phyloP scores from a whole-genome alignment of 2,113 vertebrate genomes.

The Oophaga pumilio region DNA sequence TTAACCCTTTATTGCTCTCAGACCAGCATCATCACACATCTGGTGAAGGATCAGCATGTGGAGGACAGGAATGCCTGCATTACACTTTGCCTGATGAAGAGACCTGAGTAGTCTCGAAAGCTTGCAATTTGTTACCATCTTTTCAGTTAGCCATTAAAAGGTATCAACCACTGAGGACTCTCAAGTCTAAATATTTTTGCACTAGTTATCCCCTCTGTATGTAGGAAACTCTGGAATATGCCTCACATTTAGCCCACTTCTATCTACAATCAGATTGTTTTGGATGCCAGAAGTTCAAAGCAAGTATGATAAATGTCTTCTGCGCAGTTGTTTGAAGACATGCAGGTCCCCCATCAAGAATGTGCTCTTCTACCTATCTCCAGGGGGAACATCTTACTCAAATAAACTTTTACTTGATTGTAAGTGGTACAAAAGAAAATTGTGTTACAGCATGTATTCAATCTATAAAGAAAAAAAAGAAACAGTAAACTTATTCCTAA shows the following conservation, averaged over 20 bases:
- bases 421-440: too few species aligned
- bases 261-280: conserved; percentile 60
- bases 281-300: conserved; percentile 61
- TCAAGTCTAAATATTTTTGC: too few species aligned
- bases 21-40: background rate
- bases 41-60: conserved; percentile 2
- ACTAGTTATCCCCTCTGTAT: background rate
- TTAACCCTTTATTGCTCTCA: background rate
- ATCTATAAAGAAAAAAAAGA: too few species aligned
- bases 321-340: conserved; percentile 57
- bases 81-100: too few species aligned
- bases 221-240: background rate
- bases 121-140: too few species aligned
- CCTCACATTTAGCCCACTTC: conserved; percentile 29
- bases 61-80: background rate
- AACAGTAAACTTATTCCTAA: too few species aligned
- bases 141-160: too few species aligned
- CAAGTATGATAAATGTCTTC: too few species aligned
- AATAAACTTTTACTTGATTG: background rate
- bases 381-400: background rate
- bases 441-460: too few species aligned
- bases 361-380: background rate
- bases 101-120: too few species aligned
- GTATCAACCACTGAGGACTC: too few species aligned
- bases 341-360: background rate